Evolutionary conservation across 2,888 invertebrate species (phyloP).

Genomic region (Gisinianus flammeolus): DNA sequence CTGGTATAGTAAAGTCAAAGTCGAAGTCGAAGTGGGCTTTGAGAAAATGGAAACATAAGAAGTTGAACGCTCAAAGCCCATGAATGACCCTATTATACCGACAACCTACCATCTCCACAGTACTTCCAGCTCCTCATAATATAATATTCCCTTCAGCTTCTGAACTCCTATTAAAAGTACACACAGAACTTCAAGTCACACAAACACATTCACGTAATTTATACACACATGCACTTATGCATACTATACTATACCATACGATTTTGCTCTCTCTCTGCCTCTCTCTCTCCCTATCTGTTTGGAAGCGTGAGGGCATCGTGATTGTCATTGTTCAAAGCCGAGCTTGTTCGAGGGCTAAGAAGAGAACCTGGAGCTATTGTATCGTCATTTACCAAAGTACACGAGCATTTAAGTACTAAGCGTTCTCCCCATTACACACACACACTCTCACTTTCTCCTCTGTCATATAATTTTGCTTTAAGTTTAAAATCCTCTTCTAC

Average conservation of each 20-base stretch:
- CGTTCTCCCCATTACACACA: neutral
- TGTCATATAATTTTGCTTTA: too few species aligned
- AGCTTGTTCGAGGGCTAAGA: neutral
- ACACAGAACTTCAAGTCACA: neutral
- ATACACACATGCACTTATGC: conserved; percentile 9
- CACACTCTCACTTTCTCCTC: too few species aligned
- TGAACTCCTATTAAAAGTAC: too few species aligned
- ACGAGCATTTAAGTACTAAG: conserved; percentile 13
- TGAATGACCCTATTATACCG: conserved; percentile 38
- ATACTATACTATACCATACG: neutral
- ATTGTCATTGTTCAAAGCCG: neutral
- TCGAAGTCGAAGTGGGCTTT: conserved; percentile 13
- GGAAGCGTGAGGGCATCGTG: neutral
- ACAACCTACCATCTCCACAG: conserved; percentile 4
- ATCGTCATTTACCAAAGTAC: conserved; percentile 11
- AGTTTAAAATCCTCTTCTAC: too few species aligned
- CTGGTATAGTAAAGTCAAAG: neutral
- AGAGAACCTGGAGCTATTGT: conserved; percentile 1
- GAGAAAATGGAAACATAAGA: conserved; percentile 36
- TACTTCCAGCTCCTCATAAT: neutral
- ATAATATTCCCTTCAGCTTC: conserved; percentile 10
- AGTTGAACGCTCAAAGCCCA: conserved; percentile 29
- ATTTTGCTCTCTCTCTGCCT: neutral
- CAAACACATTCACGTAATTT: neutral
- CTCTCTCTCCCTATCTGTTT: neutral